Conservation (phyloP, 1,140 invertebrate genomes). For the Linepithema humile region DNA sequence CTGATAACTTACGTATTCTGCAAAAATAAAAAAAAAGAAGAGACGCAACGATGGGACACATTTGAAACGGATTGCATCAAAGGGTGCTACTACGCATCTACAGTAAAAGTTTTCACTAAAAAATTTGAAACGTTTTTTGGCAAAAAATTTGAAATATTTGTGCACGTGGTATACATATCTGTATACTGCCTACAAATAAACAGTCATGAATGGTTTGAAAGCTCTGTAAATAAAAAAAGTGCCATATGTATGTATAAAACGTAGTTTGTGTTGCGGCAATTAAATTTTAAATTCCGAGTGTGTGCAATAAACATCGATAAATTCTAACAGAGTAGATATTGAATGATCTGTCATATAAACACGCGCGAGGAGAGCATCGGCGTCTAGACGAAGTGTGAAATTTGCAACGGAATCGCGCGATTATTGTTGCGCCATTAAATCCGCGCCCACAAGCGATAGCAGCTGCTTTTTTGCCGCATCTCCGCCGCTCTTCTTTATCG, state of each 20-base stretch:
- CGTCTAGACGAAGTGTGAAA: background rate
- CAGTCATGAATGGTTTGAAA: background rate
- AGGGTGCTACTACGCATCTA: background rate
- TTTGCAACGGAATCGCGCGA: slow-evolving; percentile 6
- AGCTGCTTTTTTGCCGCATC: background rate
- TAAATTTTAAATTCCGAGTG: background rate
- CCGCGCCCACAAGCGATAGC: no score
- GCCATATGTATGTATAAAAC: background rate
- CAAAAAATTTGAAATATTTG: background rate
- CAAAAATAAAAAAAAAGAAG: background rate
- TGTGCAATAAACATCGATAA: background rate
- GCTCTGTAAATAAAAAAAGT: slow-evolving; percentile 6
- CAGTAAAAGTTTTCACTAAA: background rate
- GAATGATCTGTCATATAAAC: background rate
- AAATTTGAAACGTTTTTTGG: background rate
- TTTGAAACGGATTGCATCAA: slow-evolving; percentile 11
- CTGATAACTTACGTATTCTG: background rate
- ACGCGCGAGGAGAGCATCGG: no score
- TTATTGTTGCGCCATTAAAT: slow-evolving; percentile 21
- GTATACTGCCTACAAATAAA: background rate
- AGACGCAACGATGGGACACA: background rate
- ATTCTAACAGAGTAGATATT: background rate
- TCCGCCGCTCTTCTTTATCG: background rate
- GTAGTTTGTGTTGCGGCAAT: background rate
- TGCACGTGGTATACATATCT: background rate